Evolutionary conservation across 2,888 invertebrate species (phyloP).

Genomic region (Cheilosia vulpina): DNA sequence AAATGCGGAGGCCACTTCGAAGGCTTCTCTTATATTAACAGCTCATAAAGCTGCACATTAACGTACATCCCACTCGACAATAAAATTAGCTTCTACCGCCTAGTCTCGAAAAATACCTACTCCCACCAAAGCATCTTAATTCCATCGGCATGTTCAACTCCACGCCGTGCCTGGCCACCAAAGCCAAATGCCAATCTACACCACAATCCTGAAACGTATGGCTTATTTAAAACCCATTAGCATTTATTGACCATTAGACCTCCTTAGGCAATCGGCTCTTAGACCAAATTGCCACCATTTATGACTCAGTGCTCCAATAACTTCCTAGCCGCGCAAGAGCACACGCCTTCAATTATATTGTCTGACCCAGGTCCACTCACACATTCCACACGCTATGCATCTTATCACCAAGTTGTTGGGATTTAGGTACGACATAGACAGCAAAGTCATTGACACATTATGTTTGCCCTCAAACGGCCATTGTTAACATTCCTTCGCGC

Average conservation of each 20-base stretch:
- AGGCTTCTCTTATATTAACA: too few relatives aligned
- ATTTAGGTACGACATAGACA: background rate
- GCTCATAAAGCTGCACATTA: too few relatives aligned
- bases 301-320: constrained; percentile 62
- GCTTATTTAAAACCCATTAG: constrained; percentile 9
- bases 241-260: constrained; percentile 28
- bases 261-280: background rate
- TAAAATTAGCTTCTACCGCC: too few relatives aligned
- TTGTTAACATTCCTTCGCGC: constrained; percentile 23
- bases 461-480: constrained; percentile 1
- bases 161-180: background rate
- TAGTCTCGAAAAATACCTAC: too few relatives aligned
- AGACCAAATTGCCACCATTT: background rate
- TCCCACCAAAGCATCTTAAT: background rate
- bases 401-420: constrained; percentile 18
- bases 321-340: constrained; percentile 32
- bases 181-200: background rate
- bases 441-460: constrained; percentile 55
- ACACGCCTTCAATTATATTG: constrained; percentile 56
- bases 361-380: constrained; percentile 59
- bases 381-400: constrained; percentile 36
- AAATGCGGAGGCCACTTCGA: too few relatives aligned
- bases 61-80: too few relatives aligned
- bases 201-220: background rate
- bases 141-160: background rate